Evolutionary conservation across 2,113 vertebrate genomes (phyloP).

Genomic region (Notechis scutatus): DNA sequence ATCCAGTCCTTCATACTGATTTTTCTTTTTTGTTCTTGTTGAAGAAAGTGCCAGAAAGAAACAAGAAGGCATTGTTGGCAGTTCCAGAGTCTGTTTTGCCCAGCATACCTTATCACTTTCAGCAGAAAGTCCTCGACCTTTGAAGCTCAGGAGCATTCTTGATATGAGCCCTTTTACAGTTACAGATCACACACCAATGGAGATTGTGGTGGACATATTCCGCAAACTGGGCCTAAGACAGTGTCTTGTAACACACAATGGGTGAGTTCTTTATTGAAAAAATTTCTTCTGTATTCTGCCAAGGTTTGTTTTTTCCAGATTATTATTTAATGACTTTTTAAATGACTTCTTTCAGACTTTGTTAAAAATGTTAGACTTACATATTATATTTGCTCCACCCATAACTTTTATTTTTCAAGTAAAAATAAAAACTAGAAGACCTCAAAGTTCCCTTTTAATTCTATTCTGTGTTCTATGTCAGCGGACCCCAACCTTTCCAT

Average conservation of each 20-base stretch:
- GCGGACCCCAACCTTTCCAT: neutral
- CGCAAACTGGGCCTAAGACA: slow-evolving; percentile 96
- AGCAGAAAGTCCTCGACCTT: slow-evolving; percentile 92
- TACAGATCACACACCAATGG: slow-evolving; percentile 98
- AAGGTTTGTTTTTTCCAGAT: neutral
- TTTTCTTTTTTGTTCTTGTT: slow-evolving; percentile 29
- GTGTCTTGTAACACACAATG: slow-evolving; percentile 98
- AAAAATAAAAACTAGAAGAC: neutral
- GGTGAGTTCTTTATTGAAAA: slow-evolving; percentile 75
- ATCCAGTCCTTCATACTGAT: slow-evolving; percentile 1
- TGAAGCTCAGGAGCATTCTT: slow-evolving; percentile 95
- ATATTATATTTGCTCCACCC: neutral
- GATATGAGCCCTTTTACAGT: slow-evolving; percentile 99
- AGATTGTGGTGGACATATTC: slow-evolving; percentile 99
- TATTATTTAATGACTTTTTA: neutral
- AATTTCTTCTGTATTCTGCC: neutral
- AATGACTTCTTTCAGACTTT: neutral
- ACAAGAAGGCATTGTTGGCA: slow-evolving; percentile 93
- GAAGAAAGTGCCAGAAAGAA: slow-evolving; percentile 95
- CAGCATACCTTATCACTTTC: slow-evolving; percentile 95
- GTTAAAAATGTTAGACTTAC: neutral
- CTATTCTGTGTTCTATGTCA: neutral
- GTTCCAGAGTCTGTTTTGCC: slow-evolving; percentile 94
- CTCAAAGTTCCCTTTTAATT: neutral
- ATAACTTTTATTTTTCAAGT: neutral